Evolutionary conservation across 1,140 invertebrate genomes (phyloP).

Genomic region (Copidosoma floridanum): DNA sequence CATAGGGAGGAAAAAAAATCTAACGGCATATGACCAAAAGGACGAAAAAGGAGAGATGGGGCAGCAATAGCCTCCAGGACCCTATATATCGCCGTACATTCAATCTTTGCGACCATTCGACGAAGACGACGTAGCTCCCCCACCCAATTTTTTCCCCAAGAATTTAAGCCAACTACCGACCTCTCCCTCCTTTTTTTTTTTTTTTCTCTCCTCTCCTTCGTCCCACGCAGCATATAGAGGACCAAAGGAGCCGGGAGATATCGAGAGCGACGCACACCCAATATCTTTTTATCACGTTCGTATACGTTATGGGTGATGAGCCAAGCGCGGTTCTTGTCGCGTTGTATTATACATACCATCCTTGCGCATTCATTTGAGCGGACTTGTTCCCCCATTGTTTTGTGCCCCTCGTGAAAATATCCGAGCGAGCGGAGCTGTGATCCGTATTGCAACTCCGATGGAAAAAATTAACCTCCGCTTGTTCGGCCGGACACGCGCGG

Average conservation of each 20-base stretch:
- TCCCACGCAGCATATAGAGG: no score
- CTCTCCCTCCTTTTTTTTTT: neutral
- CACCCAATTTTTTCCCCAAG: constrained; percentile 24
- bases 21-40: neutral
- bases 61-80: neutral
- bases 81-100: constrained; percentile 21
- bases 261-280: constrained; percentile 1
- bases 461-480: no score
- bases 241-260: no score
- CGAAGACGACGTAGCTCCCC: constrained; percentile 3
- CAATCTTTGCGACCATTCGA: constrained; percentile 24
- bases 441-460: no score
- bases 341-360: no score
- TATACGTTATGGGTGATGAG: neutral
- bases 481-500: no score
- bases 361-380: no score
- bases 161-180: constrained; percentile 16
- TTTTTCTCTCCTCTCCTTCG: neutral
- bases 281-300: constrained; percentile 24
- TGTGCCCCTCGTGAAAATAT: no score
- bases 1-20: neutral
- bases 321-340: no score
- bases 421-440: no score
- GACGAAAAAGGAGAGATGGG: neutral
- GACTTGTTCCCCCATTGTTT: no score